Conservation (phyloP, 2,797 vertebrate species). For the Cygnus olor region DNA sequence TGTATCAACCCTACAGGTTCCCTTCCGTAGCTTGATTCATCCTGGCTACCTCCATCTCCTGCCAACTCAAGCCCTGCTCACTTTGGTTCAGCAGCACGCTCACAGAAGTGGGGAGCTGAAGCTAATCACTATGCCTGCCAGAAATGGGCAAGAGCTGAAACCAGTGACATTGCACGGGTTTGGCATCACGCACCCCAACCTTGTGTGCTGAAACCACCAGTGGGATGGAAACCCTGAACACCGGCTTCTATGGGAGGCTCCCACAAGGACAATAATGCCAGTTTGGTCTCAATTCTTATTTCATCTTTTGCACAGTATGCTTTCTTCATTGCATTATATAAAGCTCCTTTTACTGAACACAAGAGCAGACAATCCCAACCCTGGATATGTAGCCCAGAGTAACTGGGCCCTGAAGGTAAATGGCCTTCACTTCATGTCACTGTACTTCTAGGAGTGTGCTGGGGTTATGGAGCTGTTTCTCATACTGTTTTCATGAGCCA, state of each 20-base stretch:
- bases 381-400: neutral
- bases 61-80: neutral
- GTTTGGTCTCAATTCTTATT: neutral
- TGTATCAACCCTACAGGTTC: neutral
- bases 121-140: too few species aligned
- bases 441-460: neutral
- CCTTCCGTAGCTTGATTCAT: neutral
- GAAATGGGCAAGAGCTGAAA: neutral
- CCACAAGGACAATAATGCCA: neutral
- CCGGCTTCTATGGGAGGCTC: neutral
- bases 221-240: neutral
- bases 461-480: neutral
- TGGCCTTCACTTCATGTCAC: neutral
- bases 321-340: neutral
- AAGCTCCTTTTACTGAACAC: neutral
- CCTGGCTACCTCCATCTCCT: neutral
- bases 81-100: neutral
- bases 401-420: neutral
- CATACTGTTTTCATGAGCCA: neutral
- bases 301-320: fast-evolving
- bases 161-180: fast-evolving
- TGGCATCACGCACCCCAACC: fast-evolving
- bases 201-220: neutral
- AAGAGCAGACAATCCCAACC: neutral
- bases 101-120: too few species aligned